Evolutionary conservation across 2,113 vertebrate genomes (phyloP), one percentile per base, ranked within the genome.

Genomic region (Tragelaphus imberbis): DNA sequence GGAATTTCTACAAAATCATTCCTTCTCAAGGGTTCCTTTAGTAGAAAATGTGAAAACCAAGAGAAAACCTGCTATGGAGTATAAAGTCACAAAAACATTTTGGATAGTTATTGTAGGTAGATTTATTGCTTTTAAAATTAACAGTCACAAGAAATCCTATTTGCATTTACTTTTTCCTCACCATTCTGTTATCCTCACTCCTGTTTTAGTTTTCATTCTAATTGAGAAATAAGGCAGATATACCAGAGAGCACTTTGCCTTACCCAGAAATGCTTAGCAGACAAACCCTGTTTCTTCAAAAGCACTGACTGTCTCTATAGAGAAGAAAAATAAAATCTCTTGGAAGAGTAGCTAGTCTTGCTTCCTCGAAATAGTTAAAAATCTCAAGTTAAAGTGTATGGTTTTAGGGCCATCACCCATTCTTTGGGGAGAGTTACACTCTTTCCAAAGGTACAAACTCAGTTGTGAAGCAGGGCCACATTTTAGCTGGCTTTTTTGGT

Each of bases 281-380:
- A 90, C 47, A 33, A 96, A 95, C 17, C 9, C 15, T n/a, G 17
- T 94, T 65, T 80, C 23, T 90, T 95, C 19, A 88, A 84, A 95
- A 92, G 53, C 56, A 55, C 88, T 97, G 91, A 86, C 51, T 94
- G 6, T 85, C 61, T 90, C 63, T 47, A 33, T 6, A 88, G 65
- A 88, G 80, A 96, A 92, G 80, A 88, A 89, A 96, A 91, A 65
- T 28, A 95, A 95, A 94, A 85, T 36, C 21, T 82, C 85, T 96
- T 95, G 92, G 81, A 98, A 92, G 19, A 21, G 33, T 16, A 61
- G 40, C 36, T 82, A 7, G 19, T 75, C 65, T 96, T 53, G 59
- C 2, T 84, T 85, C 55, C 91, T 94, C 33, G 58, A 96, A 95
- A 94, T 23, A 91, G 21, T n/a, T 75, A 0, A 1, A 49, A 94